Conservation (phyloP, 2,888 invertebrate species). For the Hyposoter dolosus region DNA sequence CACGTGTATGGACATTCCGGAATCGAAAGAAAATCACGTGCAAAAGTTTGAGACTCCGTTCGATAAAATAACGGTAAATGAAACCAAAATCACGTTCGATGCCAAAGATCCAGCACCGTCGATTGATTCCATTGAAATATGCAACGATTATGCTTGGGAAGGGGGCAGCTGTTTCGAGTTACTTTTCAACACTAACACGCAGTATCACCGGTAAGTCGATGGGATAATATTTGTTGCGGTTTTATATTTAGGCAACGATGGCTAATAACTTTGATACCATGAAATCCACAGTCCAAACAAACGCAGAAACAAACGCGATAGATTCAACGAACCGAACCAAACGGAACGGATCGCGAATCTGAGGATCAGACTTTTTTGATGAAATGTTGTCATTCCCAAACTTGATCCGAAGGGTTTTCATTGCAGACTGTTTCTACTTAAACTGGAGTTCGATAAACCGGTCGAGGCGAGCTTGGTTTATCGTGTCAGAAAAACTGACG, state of each 20-base stretch:
- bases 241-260: too few relatives aligned
- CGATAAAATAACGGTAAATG: constrained; percentile 74
- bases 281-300: too few relatives aligned
- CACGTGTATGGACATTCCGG: constrained; percentile 64
- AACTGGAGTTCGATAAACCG: constrained; percentile 76
- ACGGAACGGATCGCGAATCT: background rate
- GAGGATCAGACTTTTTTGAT: background rate
- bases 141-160: constrained; percentile 77
- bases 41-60: constrained; percentile 78
- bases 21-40: constrained; percentile 62
- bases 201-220: constrained; percentile 79
- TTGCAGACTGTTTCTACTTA: constrained; percentile 79
- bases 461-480: constrained; percentile 78
- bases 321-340: too few relatives aligned
- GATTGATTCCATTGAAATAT: constrained; percentile 77
- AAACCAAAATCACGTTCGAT: constrained; percentile 71
- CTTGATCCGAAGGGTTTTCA: background rate
- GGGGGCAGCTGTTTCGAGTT: constrained; percentile 82
- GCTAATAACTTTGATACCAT: too few relatives aligned
- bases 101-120: constrained; percentile 66
- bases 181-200: constrained; percentile 72
- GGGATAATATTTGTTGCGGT: background rate
- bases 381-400: background rate
- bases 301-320: too few relatives aligned
- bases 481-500: constrained; percentile 56